Base-by-base conservation (phyloP, 2,797 vertebrate genomes). In the Rhodeus uyekii region DNA sequence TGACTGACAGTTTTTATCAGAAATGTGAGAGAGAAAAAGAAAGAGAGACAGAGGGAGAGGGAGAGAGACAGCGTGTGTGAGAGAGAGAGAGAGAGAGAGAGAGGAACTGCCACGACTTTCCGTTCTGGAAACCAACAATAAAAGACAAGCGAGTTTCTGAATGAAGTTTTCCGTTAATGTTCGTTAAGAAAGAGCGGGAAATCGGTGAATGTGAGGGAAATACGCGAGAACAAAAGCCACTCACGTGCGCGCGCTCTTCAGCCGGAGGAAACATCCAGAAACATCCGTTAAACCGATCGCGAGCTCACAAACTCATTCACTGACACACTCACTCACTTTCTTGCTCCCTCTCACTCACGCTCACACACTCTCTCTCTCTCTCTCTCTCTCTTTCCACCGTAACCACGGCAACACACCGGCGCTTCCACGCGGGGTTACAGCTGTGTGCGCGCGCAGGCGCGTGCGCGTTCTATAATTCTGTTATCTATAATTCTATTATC, bases 81-180 rank as follows among this genome's bases (percentile, higher is more conserved):
- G n/a, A n/a, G n/a, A n/a, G n/a, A n/a, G n/a, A n/a, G n/a, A n/a
- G n/a, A n/a, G n/a, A n/a, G n/a, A n/a, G n/a, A n/a, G n/a, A n/a
- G n/a, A n/a, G n/a, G n/a, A n/a, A n/a, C n/a, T n/a, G 81, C 81
- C 81, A 82, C 81, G 71, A 82, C 81, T 69, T 44, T 76, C 81
- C 72, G 63, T 61, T 61, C 38, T 16, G 78, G 16, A 80, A 38
- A 18, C 38, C 24, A 67, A 60, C 19, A 16, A 19, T 58, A 73
- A 39, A 58, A 39, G 13, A 39, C 34, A 24, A 44, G 48, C 2
- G 2, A 32, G 6, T 60, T 42, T 75, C n/a, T 14, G n/a, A 29
- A n/a, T 12, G 9, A 4, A 29, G 22, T 27, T n/a, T 8, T n/a
- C 7, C 18, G 27, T 61, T 61, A 46, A 46, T 19, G 16, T 14